Evolutionary conservation across 2,797 vertebrate genomes (phyloP).

Genomic region (Onychomys torridus): DNA sequence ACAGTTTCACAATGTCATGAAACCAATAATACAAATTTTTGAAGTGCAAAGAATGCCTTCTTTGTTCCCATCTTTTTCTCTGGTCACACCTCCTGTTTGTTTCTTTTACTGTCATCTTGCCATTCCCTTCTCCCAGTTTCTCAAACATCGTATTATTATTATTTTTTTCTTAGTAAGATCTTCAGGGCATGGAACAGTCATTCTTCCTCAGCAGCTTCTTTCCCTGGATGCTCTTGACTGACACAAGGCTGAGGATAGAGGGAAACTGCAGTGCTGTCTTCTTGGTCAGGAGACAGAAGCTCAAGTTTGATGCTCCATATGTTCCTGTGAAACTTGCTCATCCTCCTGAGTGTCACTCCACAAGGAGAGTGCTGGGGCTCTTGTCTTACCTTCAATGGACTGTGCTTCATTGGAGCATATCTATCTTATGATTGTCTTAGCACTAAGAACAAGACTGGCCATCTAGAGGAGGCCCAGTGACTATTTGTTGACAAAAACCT

Average conservation of each 20-base stretch:
- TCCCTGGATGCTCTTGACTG: neutral
- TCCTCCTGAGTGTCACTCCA: neutral
- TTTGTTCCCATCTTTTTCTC: neutral
- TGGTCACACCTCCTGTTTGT: neutral
- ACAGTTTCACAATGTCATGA: neutral
- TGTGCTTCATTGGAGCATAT: neutral
- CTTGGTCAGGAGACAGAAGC: neutral
- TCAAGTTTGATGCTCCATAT: neutral
- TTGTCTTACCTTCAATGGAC: neutral
- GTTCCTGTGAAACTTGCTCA: too few relatives aligned
- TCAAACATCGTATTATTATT: neutral
- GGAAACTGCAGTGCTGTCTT: neutral
- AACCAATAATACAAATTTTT: slow-evolving; percentile 3
- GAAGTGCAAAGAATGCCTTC: neutral
- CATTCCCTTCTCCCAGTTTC: neutral
- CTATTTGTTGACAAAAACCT: neutral
- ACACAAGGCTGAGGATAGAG: neutral
- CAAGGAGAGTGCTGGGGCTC: neutral
- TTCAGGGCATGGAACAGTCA: neutral
- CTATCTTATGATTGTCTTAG: neutral
- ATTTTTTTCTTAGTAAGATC: slow-evolving; percentile 1
- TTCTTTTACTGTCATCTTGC: neutral
- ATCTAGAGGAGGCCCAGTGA: neutral
- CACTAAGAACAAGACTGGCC: neutral
- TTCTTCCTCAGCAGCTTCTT: neutral